Evolutionary conservation across 2,113 vertebrate species (phyloP).

Genomic region (Tonatia bakeri): DNA sequence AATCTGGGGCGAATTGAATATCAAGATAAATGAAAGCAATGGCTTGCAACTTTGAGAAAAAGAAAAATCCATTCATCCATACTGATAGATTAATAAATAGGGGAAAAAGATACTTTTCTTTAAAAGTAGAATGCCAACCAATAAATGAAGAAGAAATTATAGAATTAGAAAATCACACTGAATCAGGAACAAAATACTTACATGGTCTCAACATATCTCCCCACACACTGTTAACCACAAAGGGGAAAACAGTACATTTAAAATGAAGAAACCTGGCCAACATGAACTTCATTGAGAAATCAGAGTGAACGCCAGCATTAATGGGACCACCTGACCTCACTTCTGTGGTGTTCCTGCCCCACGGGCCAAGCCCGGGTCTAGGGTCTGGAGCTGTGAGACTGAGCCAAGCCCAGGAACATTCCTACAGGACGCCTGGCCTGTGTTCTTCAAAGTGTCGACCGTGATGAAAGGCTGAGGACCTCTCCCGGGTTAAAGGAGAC

Average conservation of each 20-base stretch:
- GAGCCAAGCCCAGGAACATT: neutral
- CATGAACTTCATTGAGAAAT: neutral
- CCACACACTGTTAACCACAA: slow-evolving; percentile 2
- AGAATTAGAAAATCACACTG: neutral
- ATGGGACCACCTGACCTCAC: neutral
- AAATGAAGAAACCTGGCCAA: neutral
- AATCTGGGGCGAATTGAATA: neutral
- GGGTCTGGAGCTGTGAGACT: neutral
- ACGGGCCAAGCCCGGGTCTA: neutral
- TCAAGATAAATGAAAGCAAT: neutral
- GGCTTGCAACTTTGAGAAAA: neutral
- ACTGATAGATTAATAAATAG: neutral
- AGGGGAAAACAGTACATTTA: neutral
- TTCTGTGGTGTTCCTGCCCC: neutral
- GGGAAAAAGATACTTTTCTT: neutral
- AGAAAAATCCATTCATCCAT: neutral
- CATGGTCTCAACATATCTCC: neutral
- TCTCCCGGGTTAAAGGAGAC: neutral
- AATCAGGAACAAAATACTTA: slow-evolving; percentile 5
- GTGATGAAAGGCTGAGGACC: neutral
- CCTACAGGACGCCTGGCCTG: neutral
- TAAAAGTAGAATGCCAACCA: neutral
- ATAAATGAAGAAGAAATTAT: neutral
- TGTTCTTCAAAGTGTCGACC: neutral
- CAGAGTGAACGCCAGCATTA: neutral